Base-by-base conservation (phyloP, 2,888 invertebrate species). In the Diplazon laetatorius region DNA sequence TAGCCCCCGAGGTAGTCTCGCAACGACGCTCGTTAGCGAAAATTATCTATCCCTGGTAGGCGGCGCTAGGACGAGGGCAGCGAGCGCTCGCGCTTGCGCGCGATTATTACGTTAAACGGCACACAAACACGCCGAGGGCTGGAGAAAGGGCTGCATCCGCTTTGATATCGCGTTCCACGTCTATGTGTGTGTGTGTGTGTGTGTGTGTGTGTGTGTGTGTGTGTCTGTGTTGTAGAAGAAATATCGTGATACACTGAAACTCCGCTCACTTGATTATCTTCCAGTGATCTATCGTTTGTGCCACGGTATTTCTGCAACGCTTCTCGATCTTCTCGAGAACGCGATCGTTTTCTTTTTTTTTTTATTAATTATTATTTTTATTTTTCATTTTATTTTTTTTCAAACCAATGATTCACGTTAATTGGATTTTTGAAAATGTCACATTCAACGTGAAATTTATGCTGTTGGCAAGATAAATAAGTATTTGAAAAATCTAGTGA, bases 61-160 rank as follows among this genome's bases (percentile, higher is more conserved):
- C 78, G 80, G 73, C 71, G 62, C 74, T 50, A 66, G 44, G 70
- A 25, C 57, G 35, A 39, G 60, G 68, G 39, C 65, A 37, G 52
- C 44, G 52, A 52, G 59, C 74, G 66, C 66, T 62, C 66, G 78
- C 25, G 52, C 44, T 44, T 44, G 59, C 74, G 66, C 66, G 66
- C 66, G 78, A 80, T 80, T 77, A 80, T 80, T 80, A 74, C 77
- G 80, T 80, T 80, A 78, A 80, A 78, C 70, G 74, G 74, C 66
- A 57, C 73, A 37, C 69, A 42, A 42, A 39, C 25, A 48, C 39
- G 48, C 50, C 50, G 50, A 50, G 16, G 50, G 48, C 48, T 65
- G 65, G 39, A 37, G 35, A n/a, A 46, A 65, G 48, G 16, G 46
- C 48, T 52, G 46, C 52, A 30, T 37, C 68, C 62, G 55, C 62